Evolutionary conservation across 64 coral and sea anemone species (phyloP).

Genomic region (Acropora tenuis): DNA sequence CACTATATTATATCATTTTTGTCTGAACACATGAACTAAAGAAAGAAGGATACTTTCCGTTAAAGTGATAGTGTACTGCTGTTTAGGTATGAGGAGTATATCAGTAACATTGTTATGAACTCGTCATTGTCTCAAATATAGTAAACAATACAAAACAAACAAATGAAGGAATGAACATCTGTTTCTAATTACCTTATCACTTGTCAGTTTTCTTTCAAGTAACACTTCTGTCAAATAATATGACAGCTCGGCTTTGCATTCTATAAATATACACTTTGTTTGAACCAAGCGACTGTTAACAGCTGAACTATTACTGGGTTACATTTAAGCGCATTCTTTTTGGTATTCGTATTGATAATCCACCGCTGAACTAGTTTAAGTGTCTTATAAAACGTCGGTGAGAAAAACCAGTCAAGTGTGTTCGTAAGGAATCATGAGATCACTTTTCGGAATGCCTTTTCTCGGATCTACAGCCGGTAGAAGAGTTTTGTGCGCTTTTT

Average conservation of each 20-base stretch:
- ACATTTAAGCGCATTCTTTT: neutral
- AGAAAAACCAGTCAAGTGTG: constrained; percentile 11
- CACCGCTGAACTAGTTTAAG: neutral
- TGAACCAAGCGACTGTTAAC: too few species aligned
- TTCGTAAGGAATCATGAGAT: constrained; percentile 21
- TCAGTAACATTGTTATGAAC: neutral
- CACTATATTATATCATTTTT: neutral
- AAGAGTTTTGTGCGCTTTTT: too few species aligned
- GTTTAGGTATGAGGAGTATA: neutral
- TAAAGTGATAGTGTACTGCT: neutral
- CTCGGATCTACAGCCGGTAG: too few species aligned
- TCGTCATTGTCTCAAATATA: neutral
- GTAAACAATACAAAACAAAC: neutral
- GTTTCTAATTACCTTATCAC: neutral
- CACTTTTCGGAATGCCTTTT: constrained; percentile 33
- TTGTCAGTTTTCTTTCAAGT: neutral
- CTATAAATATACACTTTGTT: neutral
- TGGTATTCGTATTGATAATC: neutral
- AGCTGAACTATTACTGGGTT: too few species aligned
- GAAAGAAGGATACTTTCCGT: neutral
- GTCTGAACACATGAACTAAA: neutral
- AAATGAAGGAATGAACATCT: neutral
- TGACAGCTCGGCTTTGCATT: neutral
- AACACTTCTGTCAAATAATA: neutral
- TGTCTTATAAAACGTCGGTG: neutral